These are phyloP conservation scores for Priocnemis perturbator DNA, from an alignment of 2,888 invertebrate species.

Conservation along the genomic window DNA sequence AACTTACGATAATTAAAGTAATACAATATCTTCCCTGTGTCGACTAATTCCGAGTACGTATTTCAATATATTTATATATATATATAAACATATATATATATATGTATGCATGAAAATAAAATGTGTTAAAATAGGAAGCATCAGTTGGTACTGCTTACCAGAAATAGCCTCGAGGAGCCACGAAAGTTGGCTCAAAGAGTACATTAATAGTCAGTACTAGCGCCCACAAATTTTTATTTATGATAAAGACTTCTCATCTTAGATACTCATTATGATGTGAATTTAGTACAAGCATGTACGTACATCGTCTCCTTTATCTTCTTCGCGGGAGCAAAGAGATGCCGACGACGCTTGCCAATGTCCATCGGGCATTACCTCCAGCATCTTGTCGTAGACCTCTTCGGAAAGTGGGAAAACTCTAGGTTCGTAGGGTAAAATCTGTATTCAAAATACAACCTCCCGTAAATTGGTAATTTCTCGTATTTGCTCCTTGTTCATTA, in stretches of 20 bases:
- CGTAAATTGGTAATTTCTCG: neutral
- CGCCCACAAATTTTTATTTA: conserved; percentile 42
- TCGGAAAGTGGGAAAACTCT: conserved; percentile 86
- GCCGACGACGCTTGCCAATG: conserved; percentile 75
- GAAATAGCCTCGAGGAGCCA: conserved; percentile 60
- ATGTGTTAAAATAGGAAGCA: conserved; percentile 52
- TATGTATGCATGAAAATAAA: conserved; percentile 45
- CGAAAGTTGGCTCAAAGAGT: conserved; percentile 61
- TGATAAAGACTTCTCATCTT: conserved; percentile 49
- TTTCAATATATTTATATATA: conserved; percentile 35
- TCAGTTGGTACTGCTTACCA: conserved; percentile 59
- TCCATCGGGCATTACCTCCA: conserved; percentile 83
- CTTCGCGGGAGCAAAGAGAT: conserved; percentile 68
- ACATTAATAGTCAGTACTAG: conserved; percentile 58
- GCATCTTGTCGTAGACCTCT: conserved; percentile 82
- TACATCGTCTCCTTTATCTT: conserved; percentile 71
- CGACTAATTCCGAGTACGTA: conserved; percentile 10
- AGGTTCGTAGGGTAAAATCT: conserved; percentile 86
- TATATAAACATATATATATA: conserved; percentile 25
- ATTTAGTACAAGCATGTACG: conserved; percentile 54
- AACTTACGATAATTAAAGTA: conserved; percentile 34
- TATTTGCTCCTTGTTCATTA: neutral
- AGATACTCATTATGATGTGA: conserved; percentile 41
- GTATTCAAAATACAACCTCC: conserved; percentile 52
- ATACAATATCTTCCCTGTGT: conserved; percentile 20